Base-by-base conservation (phyloP, 2,113 vertebrate species). In the Balaenoptera acutorostrata region DNA sequence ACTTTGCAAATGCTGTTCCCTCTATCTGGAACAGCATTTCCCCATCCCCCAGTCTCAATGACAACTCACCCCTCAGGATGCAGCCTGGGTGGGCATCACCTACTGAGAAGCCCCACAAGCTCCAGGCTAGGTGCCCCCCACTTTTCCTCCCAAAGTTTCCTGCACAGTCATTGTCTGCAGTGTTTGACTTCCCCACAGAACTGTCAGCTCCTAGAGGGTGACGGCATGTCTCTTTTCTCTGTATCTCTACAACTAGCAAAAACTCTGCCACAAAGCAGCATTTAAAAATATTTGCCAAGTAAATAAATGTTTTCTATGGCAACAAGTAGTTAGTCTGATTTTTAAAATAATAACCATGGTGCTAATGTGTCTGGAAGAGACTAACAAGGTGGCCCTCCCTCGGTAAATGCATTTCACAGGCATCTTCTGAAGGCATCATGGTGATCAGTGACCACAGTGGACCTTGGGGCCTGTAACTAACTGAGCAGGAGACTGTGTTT, bases 271-370 rank as follows among this genome's bases (percentile, higher is more conserved):
- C 49, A 21, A 31, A 80, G 74, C n/a, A 61, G 61, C 61, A 36
- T 69, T 27, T 77, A 33, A 14, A 49, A 75, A 44, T 27, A 83
- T 69, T 78, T 63, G 55, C 44, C 63, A 55, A 77, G 39, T 81
- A 29, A 81, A 85, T 80, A 75, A 49, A 57, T 41, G 20, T 80
- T 82, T 96, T 93, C 85, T 49, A 69, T 90, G n/a, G 17, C 93
- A 90, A 61, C 14, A 55, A 59, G 78, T 27, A 61, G 25, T 71
- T 46, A 6, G 23, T 64, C 44, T 39, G 49, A 72, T 57, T 71
- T 92, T 88, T 66, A n/a, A 80, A 86, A 75, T 71, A 64, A 78
- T 46, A 59, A 18, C 66, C 33, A 41, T 14, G n/a, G 14, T 59
- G 33, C 64, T 46, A 41, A 69, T 12, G 55, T 14, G n/a, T 78